Base-by-base conservation (phyloP, 2,888 invertebrate genomes). In the Willowsia nigromaculata region DNA sequence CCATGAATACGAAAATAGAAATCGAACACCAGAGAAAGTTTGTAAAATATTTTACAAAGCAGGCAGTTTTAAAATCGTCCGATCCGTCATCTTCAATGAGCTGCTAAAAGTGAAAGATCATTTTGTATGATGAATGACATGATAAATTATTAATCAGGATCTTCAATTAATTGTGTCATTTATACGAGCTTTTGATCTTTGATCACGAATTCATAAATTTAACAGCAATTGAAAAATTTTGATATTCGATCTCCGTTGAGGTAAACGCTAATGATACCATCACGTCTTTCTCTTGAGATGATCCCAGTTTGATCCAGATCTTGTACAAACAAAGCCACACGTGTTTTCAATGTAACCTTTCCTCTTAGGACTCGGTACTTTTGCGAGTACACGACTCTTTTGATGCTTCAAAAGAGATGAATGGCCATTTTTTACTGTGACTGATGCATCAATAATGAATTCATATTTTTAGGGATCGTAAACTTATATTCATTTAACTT, bases 241-340 rank as follows among this genome's bases (percentile, higher is more conserved):
- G 9, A 5, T 65, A n/a, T 37, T n/a, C n/a, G 6, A 65, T 40
- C 40, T 37, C 11, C 27, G 40, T 22, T 18, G 33, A 7, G 4
- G 40, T 71, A 13, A 22, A 27, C 71, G 33, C n/a, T 13, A 74
- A 74, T 43, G 71, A 43, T 15, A 27, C 43, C 43, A 25, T 74
- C 71, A 74, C 47, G 71, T 74, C 30, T 65, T 15, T 74, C 47
- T 11, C 25, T 25, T 25, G 37, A 59, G 59, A 56, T 56, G 30
- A 81, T 59, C 59, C 40, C 59, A 81, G 53, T 81, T 59, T 78
- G 78, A 53, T 78, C 53, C 81, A 59, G 81, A 81, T 81, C n/a
- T 2, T 18, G 22, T 22, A 37, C 40, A 81, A 59, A n/a, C n/a
- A n/a, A 62, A 59, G 25, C 33, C 81, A 81, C 81, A 59, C 40